Conservation (phyloP, 2,888 invertebrate species). For the Fragum whitleyi region DNA sequence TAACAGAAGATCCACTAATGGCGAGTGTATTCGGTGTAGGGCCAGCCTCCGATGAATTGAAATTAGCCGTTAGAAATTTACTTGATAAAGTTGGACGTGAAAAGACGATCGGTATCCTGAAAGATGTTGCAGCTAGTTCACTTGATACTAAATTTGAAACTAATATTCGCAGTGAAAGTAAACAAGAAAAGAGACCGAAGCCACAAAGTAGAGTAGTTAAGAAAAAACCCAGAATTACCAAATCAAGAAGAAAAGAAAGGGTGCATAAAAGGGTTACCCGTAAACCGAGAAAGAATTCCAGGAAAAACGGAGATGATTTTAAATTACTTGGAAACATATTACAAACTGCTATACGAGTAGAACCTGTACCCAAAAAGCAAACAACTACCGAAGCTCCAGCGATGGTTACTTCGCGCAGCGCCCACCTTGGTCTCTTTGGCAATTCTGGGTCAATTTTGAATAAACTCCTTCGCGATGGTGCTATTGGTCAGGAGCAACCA, state of each 20-base stretch:
- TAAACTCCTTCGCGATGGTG: not conserved
- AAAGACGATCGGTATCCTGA: not conserved
- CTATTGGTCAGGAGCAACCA: not conserved
- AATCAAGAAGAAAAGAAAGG: not conserved
- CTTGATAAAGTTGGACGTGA: slow-evolving; percentile 6
- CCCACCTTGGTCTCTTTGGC: not conserved
- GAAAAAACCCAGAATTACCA: not conserved
- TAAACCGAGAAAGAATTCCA: not conserved
- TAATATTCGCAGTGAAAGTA: not conserved
- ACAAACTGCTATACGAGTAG: not conserved
- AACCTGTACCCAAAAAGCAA: not conserved
- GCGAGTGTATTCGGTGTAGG: not conserved
- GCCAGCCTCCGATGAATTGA: not conserved
- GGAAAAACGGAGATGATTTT: not conserved
- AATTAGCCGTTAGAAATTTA: slow-evolving; percentile 6
- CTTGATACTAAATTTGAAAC: slow-evolving; percentile 6
- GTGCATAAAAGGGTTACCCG: not conserved
- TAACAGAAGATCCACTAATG: not conserved
- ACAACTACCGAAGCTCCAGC: not conserved
- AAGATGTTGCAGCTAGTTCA: not conserved
- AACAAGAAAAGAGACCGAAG: not conserved
- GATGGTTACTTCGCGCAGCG: not conserved
- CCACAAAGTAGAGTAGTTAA: not conserved
- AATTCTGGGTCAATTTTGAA: not conserved
- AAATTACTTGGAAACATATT: not conserved